Conservation (phyloP, 2,113 vertebrate species). For the Theristicus caerulescens region DNA sequence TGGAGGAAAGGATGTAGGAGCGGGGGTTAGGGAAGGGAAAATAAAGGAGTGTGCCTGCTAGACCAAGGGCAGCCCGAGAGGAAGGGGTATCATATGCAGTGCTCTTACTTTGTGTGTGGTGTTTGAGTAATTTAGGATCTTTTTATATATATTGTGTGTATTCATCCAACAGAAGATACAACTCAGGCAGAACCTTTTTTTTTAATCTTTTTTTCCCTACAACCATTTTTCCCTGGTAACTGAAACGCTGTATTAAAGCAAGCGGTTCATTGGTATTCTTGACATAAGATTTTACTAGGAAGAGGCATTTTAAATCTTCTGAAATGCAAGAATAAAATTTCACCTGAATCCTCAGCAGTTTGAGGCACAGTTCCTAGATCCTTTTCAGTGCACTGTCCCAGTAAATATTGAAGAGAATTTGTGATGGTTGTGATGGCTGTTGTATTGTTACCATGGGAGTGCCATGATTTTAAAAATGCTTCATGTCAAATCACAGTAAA, state of each 20-base stretch:
- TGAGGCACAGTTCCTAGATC: not conserved
- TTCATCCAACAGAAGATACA: not conserved
- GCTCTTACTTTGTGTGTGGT: not conserved
- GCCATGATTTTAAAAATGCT: not conserved
- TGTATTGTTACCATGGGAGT: not conserved
- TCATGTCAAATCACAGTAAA: not conserved
- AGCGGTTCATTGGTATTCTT: fast-evolving
- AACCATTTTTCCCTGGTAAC: fast-evolving
- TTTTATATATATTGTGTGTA: not conserved
- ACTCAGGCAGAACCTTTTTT: not conserved
- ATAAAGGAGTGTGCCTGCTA: too few species aligned
- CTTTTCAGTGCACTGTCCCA: not conserved
- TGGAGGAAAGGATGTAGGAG: not conserved
- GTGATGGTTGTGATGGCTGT: not conserved
- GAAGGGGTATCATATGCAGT: not conserved
- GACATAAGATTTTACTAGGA: not conserved
- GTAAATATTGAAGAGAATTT: not conserved
- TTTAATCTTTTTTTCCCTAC: too few species aligned
- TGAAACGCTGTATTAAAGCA: not conserved
- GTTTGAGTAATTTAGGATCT: not conserved
- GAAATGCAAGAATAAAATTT: not conserved
- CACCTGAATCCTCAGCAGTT: not conserved
- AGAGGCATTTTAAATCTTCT: not conserved
- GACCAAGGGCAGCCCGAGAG: not conserved
- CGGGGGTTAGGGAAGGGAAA: too few species aligned